These are phyloP conservation scores for Hydrophis major DNA, from an alignment of 2,797 vertebrate species.

Conservation along the genomic window DNA sequence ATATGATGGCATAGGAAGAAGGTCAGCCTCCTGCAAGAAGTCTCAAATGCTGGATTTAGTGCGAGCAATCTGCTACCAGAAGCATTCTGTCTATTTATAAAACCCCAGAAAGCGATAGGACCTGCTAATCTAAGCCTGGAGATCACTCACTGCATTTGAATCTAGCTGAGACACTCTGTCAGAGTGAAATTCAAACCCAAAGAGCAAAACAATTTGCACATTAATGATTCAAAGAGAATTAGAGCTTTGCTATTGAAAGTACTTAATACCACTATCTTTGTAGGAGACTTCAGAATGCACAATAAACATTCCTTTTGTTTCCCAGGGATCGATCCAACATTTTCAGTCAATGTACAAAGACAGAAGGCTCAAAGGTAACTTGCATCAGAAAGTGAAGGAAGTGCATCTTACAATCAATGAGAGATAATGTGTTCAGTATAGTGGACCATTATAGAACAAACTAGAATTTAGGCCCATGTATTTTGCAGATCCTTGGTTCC, in stretches of 20 bases:
- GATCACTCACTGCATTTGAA: not conserved
- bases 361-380: not conserved
- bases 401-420: not conserved
- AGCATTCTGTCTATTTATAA: conserved; percentile 2
- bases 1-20: not conserved
- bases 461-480: not conserved
- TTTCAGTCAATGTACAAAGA: not conserved
- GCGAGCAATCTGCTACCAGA: not conserved
- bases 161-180: not conserved
- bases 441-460: not conserved
- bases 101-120: not conserved
- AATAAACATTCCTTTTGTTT: not conserved
- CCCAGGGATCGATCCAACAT: not conserved
- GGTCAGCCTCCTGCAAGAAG: not conserved
- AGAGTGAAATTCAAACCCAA: not conserved
- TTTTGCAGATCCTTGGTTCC: not conserved
- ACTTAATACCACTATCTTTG: not conserved
- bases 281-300: not conserved
- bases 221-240: not conserved
- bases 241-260: not conserved
- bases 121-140: not conserved
- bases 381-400: not conserved
- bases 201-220: not conserved
- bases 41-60: not conserved
- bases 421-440: not conserved